Evolutionary conservation across 2,888 invertebrate species (phyloP).

Genomic region (Aporophyla nigra): DNA sequence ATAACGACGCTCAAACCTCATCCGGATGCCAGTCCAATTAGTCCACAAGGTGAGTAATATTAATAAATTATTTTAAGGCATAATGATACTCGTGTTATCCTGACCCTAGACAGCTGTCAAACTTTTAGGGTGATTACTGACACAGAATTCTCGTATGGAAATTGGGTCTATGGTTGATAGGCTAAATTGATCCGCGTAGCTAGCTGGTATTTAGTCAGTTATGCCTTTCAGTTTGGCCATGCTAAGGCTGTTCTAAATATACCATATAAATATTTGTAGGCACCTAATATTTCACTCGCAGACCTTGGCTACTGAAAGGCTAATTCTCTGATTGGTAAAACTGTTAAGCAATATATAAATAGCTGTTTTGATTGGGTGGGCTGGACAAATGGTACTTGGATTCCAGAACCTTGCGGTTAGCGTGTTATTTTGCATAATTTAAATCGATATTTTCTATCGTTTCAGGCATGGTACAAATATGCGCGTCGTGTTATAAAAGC

Average conservation of each 20-base stretch:
- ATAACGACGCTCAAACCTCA: conserved; percentile 95
- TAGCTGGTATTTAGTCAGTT: no score
- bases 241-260: no score
- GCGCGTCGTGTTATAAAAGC: conserved; percentile 96
- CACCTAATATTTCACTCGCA: background rate
- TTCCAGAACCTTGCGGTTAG: background rate
- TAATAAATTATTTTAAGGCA: no score
- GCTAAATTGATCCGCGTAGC: no score
- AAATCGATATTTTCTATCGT: background rate
- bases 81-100: no score
- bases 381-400: background rate
- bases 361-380: background rate
- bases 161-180: no score
- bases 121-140: no score
- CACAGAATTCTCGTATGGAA: no score
- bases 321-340: background rate
- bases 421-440: background rate
- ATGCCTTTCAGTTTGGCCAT: no score
- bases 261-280: no score
- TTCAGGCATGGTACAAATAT: conserved; percentile 95
- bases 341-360: background rate
- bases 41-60: conserved; percentile 93
- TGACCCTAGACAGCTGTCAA: no score
- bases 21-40: conserved; percentile 96
- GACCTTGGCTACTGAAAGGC: background rate